Percentiles rank a stretch among this genome's conserved stretches.
Conservation (phyloP, 2,888 invertebrate genomes). For the Eutolmus rufibarbis region DNA sequence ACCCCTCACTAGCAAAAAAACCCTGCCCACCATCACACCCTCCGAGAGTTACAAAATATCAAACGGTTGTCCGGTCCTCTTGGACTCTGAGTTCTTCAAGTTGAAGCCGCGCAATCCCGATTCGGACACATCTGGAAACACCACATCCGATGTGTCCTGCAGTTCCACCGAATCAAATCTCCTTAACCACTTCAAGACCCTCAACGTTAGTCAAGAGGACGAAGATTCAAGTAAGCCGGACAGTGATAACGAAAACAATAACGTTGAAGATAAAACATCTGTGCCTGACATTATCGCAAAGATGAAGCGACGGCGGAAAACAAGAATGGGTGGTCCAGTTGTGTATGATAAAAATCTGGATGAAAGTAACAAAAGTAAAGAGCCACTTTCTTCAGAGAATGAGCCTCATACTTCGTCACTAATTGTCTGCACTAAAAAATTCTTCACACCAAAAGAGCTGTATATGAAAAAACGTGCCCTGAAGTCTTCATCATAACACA, state of each 20-base stretch:
- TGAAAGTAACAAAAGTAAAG: not conserved
- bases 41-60: constrained; percentile 26
- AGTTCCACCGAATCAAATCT: not conserved
- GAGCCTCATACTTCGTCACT: not conserved
- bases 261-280: not conserved
- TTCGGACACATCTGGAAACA: not conserved
- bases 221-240: not conserved
- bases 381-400: not conserved
- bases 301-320: not conserved
- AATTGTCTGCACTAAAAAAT: not conserved
- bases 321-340: not conserved
- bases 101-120: not conserved
- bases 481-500: not conserved
- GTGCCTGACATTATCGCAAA: not conserved
- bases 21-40: constrained; percentile 51
- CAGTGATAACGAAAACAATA: not conserved
- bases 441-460: not conserved
- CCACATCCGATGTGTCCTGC: not conserved
- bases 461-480: not conserved
- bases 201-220: not conserved
- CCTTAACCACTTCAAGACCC: not conserved
- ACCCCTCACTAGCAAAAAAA: constrained; percentile 47
- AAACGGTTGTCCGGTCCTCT: not conserved
- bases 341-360: not conserved
- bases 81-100: not conserved